Evolutionary conservation across 23 tunicate species (phyloP).

Genomic region (Halocynthia aurantium): DNA sequence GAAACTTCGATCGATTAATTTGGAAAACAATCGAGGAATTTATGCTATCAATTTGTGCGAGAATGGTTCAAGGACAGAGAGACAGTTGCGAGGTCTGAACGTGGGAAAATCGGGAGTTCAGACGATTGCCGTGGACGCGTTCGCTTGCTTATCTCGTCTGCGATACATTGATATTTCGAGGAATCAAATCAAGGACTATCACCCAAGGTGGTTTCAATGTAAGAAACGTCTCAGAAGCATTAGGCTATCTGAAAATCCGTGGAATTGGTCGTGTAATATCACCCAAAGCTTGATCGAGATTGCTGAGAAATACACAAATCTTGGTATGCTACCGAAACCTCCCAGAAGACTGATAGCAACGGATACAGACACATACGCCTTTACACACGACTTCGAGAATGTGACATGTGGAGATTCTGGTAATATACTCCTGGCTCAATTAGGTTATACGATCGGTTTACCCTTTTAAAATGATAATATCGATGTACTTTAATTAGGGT

Average conservation of each 20-base stretch:
- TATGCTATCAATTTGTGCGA: constrained; percentile 22
- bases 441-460: neutral
- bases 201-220: constrained; percentile 28
- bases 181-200: constrained; percentile 18
- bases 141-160: constrained; percentile 35
- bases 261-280: constrained; percentile 44
- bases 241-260: constrained; percentile 31
- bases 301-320: neutral
- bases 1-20: constrained; percentile 25
- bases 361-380: neutral
- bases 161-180: constrained; percentile 27
- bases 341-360: neutral
- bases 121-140: constrained; percentile 32
- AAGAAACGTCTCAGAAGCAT: constrained; percentile 25
- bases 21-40: constrained; percentile 39
- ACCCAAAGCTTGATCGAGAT: constrained; percentile 1
- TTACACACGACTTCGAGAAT: constrained; percentile 2
- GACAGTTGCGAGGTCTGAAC: constrained; percentile 18
- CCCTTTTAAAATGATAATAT: neutral
- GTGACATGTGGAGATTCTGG: constrained; percentile 7
- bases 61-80: constrained; percentile 11
- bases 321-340: neutral
- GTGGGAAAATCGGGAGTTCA: constrained; percentile 26
- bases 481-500: neutral
- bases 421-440: neutral